Evolutionary conservation across 92 coral and sea anemone species (phyloP).

Genomic region (Epizoanthus rinbou): DNA sequence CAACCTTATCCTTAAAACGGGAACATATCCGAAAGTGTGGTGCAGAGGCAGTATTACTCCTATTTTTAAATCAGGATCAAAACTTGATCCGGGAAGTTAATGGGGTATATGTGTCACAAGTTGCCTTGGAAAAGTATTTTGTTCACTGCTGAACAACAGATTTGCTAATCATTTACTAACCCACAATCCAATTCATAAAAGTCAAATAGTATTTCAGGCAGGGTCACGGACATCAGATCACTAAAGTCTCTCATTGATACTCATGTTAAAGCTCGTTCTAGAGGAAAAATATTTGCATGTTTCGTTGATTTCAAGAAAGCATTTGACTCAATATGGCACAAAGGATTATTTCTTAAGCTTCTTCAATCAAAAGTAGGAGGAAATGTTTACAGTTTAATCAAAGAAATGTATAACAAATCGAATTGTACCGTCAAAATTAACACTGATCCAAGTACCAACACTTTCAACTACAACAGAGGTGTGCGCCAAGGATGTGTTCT

Average conservation of each 20-base stretch:
- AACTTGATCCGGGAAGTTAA: constrained; percentile 38
- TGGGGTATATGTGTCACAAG: constrained; percentile 53
- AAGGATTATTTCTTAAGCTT: constrained; percentile 38
- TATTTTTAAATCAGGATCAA: constrained; percentile 48
- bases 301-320: constrained; percentile 50
- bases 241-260: constrained; percentile 44
- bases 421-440: constrained; percentile 6
- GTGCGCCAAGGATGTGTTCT: constrained; percentile 20
- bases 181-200: constrained; percentile 29
- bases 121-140: constrained; percentile 51
- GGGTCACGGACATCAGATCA: constrained; percentile 55
- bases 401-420: constrained; percentile 47
- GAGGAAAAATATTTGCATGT: constrained; percentile 34
- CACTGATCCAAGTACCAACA: not conserved
- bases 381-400: constrained; percentile 46
- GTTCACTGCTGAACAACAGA: constrained; percentile 42
- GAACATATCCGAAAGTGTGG: constrained; percentile 46
- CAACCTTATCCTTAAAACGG: constrained; percentile 39
- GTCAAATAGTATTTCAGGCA: constrained; percentile 49
- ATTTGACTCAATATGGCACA: constrained; percentile 63
- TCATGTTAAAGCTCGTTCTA: constrained; percentile 30
- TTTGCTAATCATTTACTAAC: constrained; percentile 1
- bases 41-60: constrained; percentile 48
- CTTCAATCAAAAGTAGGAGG: constrained; percentile 44
- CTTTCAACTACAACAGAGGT: constrained; percentile 1